Evolutionary conservation across 2,797 vertebrate genomes (phyloP).

Genomic region (Benthosema pterotum): DNA sequence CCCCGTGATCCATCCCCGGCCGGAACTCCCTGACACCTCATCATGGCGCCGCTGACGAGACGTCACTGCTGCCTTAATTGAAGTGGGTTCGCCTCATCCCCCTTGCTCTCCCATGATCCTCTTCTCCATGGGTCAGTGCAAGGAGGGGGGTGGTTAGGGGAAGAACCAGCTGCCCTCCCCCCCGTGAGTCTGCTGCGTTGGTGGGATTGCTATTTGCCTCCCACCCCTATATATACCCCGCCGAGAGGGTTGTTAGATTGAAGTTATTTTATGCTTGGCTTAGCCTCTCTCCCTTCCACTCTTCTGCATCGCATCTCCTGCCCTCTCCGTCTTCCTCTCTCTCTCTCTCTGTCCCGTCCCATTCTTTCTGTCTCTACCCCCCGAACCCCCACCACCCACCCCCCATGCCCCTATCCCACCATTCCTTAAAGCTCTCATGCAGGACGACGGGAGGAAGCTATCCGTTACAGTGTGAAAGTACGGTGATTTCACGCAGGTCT

Average conservation of each 20-base stretch:
- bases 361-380: constrained; percentile 27
- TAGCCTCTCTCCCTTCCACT: constrained; percentile 80
- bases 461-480: constrained; percentile 68
- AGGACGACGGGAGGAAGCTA: constrained; percentile 71
- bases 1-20: constrained; percentile 66
- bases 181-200: constrained; percentile 70
- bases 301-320: constrained; percentile 81
- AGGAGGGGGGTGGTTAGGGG: constrained; percentile 45
- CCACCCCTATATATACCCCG: constrained; percentile 68
- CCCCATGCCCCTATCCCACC: constrained; percentile 49
- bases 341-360: constrained; percentile 44
- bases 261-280: constrained; percentile 85
- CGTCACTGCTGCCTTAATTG: constrained; percentile 80
- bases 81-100: constrained; percentile 82
- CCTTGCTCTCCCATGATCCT: constrained; percentile 76
- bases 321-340: constrained; percentile 55
- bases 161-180: constrained; percentile 26
- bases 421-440: constrained; percentile 78
- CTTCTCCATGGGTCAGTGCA: constrained; percentile 81
- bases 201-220: constrained; percentile 80
- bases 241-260: constrained; percentile 79
- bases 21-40: constrained; percentile 84
- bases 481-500: constrained; percentile 62
- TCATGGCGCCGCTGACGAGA: constrained; percentile 76
- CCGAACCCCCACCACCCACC: constrained; percentile 43